Evolutionary conservation across 1,140 invertebrate species (phyloP).

Genomic region (Trialeurodes vaporariorum): DNA sequence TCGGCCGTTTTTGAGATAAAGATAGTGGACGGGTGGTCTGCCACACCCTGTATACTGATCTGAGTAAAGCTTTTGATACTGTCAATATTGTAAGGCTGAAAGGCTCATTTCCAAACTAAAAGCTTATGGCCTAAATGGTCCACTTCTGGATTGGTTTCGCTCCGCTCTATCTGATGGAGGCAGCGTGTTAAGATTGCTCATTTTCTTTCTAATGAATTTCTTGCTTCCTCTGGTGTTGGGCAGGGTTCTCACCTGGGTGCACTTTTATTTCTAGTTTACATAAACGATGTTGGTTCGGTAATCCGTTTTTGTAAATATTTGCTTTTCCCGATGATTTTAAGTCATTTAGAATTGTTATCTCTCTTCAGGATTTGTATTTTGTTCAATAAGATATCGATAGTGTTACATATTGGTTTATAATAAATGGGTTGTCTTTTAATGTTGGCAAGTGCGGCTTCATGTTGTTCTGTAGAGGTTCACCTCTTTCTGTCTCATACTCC

Average conservation of each 20-base stretch:
- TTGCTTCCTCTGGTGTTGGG: conserved; percentile 3
- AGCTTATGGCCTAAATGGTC: conserved; percentile 3
- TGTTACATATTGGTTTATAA: neutral
- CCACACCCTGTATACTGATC: conserved; percentile 7
- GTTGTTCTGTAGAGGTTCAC: neutral
- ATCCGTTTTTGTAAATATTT: neutral
- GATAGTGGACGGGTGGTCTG: no score
- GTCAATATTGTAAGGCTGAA: neutral
- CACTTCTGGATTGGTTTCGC: conserved; percentile 5
- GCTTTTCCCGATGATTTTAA: neutral
- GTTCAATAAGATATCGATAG: neutral
- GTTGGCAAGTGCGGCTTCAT: neutral
- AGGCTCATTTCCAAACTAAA: conserved; percentile 8
- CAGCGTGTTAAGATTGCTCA: conserved; percentile 3
- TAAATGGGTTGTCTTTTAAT: neutral
- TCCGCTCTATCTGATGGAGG: neutral
- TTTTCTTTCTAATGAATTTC: conserved; percentile 4
- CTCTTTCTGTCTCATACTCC: neutral
- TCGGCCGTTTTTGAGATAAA: no score
- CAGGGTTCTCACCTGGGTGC: neutral
- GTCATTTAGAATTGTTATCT: neutral
- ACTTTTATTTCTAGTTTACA: conserved; percentile 9
- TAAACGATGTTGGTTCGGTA: neutral
- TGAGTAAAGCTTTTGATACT: conserved; percentile 5
- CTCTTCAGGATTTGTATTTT: neutral